Percentiles rank a stretch among this genome's conserved stretches.
These are phyloP conservation scores for Apeltes quadracus DNA, from an alignment of 2,113 vertebrate genomes.

Conservation along the genomic window DNA sequence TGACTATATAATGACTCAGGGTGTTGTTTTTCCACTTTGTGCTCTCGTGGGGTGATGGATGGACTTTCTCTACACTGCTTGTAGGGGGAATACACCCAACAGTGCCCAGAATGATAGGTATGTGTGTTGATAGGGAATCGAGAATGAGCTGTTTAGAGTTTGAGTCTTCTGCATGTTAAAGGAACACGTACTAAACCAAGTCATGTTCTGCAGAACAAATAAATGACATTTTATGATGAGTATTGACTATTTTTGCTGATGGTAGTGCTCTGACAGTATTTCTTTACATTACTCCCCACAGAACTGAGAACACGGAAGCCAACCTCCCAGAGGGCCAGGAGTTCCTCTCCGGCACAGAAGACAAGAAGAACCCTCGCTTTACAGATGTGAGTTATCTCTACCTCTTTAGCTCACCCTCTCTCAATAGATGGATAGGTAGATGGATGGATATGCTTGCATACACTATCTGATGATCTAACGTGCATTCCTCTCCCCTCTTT, in stretches of 20 bases:
- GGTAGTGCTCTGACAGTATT: neutral
- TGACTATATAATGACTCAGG: constrained; percentile 58
- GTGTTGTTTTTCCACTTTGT: constrained; percentile 71
- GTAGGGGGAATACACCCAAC: constrained; percentile 76
- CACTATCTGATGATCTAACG: neutral
- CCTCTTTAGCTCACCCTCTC: neutral
- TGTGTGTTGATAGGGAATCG: constrained; percentile 40
- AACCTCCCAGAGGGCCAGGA: constrained; percentile 83
- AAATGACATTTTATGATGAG: neutral
- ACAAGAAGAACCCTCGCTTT: constrained; percentile 90
- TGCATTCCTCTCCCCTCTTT: neutral
- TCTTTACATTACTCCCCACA: constrained; percentile 71
- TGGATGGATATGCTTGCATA: neutral
- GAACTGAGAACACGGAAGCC: constrained; percentile 81
- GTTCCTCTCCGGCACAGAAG: constrained; percentile 83
- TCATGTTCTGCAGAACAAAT: neutral
- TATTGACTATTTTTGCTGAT: neutral
- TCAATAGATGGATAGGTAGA: neutral
- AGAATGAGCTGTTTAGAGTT: constrained; percentile 3
- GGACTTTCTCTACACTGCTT: constrained; percentile 50
- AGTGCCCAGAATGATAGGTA: constrained; percentile 77
- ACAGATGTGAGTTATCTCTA: constrained; percentile 83
- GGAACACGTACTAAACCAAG: neutral
- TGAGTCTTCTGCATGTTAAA: neutral
- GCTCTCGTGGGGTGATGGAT: constrained; percentile 74